Conservation (phyloP, 2,888 invertebrate species). For the Protophormia terraenovae region DNA sequence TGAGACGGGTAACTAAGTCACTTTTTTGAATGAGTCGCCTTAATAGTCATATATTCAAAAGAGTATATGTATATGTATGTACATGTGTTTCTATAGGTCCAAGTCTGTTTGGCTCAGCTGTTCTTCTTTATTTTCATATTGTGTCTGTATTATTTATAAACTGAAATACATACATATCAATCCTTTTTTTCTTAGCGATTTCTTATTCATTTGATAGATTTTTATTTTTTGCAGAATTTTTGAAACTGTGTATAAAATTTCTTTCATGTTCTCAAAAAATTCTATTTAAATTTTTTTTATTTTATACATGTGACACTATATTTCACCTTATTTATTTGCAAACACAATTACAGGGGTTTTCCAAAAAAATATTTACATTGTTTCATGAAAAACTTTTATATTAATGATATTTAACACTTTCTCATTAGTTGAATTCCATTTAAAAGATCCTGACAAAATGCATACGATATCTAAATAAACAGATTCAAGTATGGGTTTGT, state of each 20-base stretch:
- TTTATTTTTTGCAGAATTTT: slow-evolving; percentile 14
- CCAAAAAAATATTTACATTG: neutral
- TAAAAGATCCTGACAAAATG: too few relatives aligned
- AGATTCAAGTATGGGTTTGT: too few relatives aligned
- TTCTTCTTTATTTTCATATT: slow-evolving; percentile 21
- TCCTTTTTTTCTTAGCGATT: neutral
- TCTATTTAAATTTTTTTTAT: slow-evolving; percentile 33
- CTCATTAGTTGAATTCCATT: too few relatives aligned
- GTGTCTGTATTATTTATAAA: slow-evolving; percentile 49
- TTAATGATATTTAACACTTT: too few relatives aligned
- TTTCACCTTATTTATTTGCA: slow-evolving; percentile 24
- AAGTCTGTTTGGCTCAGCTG: slow-evolving; percentile 13
- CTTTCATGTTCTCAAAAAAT: neutral
- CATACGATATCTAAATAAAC: too few relatives aligned
- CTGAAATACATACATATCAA: neutral
- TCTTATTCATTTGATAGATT: slow-evolving; percentile 20
- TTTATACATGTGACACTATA: slow-evolving; percentile 35
- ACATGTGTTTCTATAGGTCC: neutral
- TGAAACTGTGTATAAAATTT: neutral
- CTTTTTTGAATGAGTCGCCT: too few relatives aligned
- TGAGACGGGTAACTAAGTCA: too few relatives aligned
- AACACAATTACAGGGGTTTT: neutral
- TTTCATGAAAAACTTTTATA: too few relatives aligned
- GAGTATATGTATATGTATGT: too few relatives aligned
- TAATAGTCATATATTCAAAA: too few relatives aligned